Percentiles rank a stretch among this genome's conserved stretches.
Evolutionary conservation across 2,797 vertebrate genomes (phyloP).

Genomic region (Coracias cyanogaster): DNA sequence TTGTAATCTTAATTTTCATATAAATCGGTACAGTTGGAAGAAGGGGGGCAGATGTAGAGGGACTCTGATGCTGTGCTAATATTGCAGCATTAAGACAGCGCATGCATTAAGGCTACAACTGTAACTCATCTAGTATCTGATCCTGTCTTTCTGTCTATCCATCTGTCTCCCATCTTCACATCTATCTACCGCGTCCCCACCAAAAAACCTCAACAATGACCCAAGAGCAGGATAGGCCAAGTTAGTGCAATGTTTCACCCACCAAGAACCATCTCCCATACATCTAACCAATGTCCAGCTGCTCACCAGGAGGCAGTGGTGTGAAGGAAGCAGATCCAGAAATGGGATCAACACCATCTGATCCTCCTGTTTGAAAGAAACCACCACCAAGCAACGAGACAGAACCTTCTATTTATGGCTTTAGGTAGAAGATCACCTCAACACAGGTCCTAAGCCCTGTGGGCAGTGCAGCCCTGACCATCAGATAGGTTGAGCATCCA

Average conservation of each 20-base stretch:
- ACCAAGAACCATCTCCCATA: conserved; percentile 9
- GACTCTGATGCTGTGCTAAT: conserved; percentile 65
- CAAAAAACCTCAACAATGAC: conserved; percentile 38
- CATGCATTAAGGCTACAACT: conserved; percentile 44
- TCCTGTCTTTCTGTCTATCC: conserved; percentile 69
- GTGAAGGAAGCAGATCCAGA: background rate
- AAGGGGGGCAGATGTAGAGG: conserved; percentile 41
- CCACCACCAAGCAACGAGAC: rapidly evolving
- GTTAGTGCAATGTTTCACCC: background rate
- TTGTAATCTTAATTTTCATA: conserved; percentile 89
- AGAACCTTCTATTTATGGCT: background rate
- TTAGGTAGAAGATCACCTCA: background rate
- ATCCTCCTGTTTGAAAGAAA: background rate
- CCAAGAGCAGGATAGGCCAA: conserved; percentile 36
- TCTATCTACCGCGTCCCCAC: background rate
- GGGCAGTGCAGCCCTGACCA: background rate
- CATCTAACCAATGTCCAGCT: background rate
- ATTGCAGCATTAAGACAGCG: conserved; percentile 66
- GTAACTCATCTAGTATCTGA: conserved; percentile 70
- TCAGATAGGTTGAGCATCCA: background rate
- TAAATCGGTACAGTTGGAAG: conserved; percentile 80
- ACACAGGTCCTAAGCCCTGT: background rate
- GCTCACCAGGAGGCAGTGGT: background rate
- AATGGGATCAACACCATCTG: background rate
- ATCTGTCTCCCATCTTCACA: conserved; percentile 76